Conservation (phyloP, 2,888 invertebrate genomes). For the Habrosyne pyritoides region DNA sequence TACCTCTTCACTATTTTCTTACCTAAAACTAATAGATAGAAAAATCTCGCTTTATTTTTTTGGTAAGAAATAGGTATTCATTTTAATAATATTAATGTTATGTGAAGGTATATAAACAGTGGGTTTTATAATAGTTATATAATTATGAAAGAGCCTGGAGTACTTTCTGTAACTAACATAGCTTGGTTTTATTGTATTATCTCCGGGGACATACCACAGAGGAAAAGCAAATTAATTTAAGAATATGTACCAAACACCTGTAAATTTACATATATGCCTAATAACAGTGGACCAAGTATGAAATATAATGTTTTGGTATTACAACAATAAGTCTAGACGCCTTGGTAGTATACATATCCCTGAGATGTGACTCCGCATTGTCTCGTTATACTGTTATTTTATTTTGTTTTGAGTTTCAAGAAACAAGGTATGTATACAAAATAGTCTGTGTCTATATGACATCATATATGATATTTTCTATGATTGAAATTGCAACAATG, state of each 20-base stretch:
- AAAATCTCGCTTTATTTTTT: too few species aligned
- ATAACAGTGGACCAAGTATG: not conserved
- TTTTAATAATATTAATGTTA: too few species aligned
- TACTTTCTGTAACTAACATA: too few species aligned
- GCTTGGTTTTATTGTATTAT: not conserved
- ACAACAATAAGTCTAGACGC: not conserved
- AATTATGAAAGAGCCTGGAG: too few species aligned
- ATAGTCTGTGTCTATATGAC: too few species aligned
- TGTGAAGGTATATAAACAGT: too few species aligned
- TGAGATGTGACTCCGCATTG: not conserved
- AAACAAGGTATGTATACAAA: not conserved
- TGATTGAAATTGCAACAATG: too few species aligned
- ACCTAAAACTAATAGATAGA: too few species aligned
- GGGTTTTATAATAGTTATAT: too few species aligned
- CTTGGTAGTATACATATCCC: not conserved
- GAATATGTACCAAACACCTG: not conserved
- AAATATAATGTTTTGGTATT: not conserved
- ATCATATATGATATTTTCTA: too few species aligned
- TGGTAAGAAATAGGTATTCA: too few species aligned
- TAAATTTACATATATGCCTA: not conserved
- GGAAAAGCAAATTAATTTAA: not conserved
- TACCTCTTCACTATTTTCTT: too few species aligned
- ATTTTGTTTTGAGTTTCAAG: not conserved
- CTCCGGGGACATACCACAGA: not conserved
- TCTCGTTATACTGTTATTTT: not conserved